Evolutionary conservation across 1,140 invertebrate species (phyloP), one percentile per base, ranked within the genome.

Genomic region (Scaptomyza hsui): DNA sequence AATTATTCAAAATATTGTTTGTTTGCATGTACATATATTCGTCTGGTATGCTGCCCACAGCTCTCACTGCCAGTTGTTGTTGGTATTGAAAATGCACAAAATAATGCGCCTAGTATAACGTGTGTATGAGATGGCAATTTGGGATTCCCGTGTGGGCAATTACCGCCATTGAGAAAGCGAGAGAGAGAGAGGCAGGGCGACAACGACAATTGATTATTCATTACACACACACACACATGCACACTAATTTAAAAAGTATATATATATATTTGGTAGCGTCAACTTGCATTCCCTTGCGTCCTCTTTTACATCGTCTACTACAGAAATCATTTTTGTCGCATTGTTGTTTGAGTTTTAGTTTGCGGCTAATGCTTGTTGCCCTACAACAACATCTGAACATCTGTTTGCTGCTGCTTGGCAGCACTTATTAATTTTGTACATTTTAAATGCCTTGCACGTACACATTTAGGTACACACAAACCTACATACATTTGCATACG

Each of bases 141-240:
- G 82, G 82, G 81, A 88, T 82, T 86, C 82, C 81, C 81, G 63
- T 74, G 77, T 78, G 78, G 82, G 77, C 72, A 78, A 88, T 86
- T 88, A 81, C 78, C 78, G 26, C 12, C 6, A 29, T 0, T 26
- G 12, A 10, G 16, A 37, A 15, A 29, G 19, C 15, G 15, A 16
- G 44, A 49, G 26, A 24, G 51, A 45, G 63, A 57, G 18, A 13
- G 52, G 29, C 24, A 32, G 32, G n/a, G n/a, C 2, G 18, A 19
- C 24, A 10, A 18, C 56, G 73, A 44, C 81, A 86, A 85, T 85
- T 85, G 80, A 85, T 85, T 85, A 86, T 85, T 85, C 73, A 81
- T 83, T 85, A 45, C 35, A 65, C 55, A 79, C 62, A 70, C 21
- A 18, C 18, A 52, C 15, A 53, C 12, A 35, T 51, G 19, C 26